Base-by-base conservation (phyloP, 2,797 vertebrate species). In the Botia almorhae region DNA sequence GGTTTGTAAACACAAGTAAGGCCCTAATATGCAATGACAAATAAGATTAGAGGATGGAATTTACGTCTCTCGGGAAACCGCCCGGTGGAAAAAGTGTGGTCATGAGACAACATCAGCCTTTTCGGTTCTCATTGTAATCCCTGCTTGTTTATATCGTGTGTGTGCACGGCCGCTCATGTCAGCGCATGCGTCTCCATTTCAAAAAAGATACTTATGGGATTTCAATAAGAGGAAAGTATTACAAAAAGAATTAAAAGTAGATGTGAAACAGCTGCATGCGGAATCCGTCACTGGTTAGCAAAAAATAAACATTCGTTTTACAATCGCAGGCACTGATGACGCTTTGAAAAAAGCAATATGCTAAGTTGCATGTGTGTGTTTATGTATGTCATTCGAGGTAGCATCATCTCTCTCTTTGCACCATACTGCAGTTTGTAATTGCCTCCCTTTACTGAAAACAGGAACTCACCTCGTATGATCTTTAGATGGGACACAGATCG, bases 41-140 rank as follows among this genome's bases (percentile, higher is more conserved):
- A 87, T 83, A 84, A 82, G 78, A 86, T 86, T 88, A 84, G 56
- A 84, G 80, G 83, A 81, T 86, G 83, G 82, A 87, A 84, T 72
- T 83, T 74, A 74, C 12, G 26, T 84, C 84, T 78, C 86, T 56
- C 48, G 81, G 80, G 82, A 82, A 69, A 51, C 64, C 64, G 63
- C 68, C 58, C 48, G 60, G 70, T 76, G 83, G 82, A 85, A 83
- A 84, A 85, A 74, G 69, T 81, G 70, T 26, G 63, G 67, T 79
- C 74, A 86, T 83, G 46, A 83, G 78, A 76, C 84, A 85, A 81
- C 81, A 82, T 80, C 72, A 69, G 29, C 33, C 58, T 69, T 83
- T 73, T 64, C 73, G 19, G 39, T 68, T 58, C 63, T 74, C 39
- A 48, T 56, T 79, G 69, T 69, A 68, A 82, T 83, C 75, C 69